Evolutionary conservation across 1,140 invertebrate species (phyloP).

Genomic region (Caligus rogercresseyi): DNA sequence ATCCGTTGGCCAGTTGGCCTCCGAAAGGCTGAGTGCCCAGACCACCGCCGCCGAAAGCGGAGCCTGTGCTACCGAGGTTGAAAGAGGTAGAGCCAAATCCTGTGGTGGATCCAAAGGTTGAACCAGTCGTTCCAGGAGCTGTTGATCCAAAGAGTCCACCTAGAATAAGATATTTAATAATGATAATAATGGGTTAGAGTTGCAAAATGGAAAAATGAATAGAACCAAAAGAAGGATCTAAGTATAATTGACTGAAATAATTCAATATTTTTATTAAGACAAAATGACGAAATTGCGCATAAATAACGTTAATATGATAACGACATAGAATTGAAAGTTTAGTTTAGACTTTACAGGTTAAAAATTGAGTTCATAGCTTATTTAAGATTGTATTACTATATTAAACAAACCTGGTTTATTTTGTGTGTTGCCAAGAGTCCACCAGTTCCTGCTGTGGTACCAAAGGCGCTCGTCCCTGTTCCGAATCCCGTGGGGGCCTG

Average conservation of each 20-base stretch:
- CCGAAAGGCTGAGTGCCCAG: not conserved
- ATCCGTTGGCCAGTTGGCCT: not conserved
- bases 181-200: too few species aligned
- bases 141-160: slow-evolving; percentile 6
- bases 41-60: not conserved
- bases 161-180: not conserved
- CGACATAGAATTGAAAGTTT: too few species aligned
- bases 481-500: slow-evolving; percentile 17
- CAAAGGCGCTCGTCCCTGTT: slow-evolving; percentile 23
- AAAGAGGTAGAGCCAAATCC: not conserved
- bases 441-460: slow-evolving; percentile 24
- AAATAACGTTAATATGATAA: too few species aligned
- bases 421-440: slow-evolving; percentile 24
- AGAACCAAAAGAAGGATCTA: too few species aligned
- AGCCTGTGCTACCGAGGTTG: not conserved
- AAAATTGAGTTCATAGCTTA: too few species aligned
- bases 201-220: too few species aligned
- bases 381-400: not conserved
- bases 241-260: too few species aligned
- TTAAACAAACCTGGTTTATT: not conserved
- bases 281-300: too few species aligned
- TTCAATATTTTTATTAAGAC: too few species aligned
- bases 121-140: slow-evolving; percentile 8
- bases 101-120: not conserved
- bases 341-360: too few species aligned